These are phyloP conservation scores for Sinopyrophorus schimmeli DNA, from an alignment of 2,888 invertebrate genomes.

Conservation along the genomic window DNA sequence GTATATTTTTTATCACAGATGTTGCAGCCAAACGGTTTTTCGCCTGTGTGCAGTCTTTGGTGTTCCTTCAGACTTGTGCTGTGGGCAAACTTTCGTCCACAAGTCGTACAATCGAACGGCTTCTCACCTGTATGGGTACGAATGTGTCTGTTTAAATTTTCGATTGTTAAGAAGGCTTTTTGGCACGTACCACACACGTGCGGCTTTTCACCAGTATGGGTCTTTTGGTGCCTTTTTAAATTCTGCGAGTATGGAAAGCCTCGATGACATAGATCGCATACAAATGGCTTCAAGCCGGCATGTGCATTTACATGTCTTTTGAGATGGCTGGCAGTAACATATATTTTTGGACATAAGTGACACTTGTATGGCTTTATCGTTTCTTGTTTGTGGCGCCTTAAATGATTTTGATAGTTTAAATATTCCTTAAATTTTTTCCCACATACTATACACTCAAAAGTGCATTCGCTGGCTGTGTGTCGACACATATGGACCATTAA, in stretches of 20 bases:
- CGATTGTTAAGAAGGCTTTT: slow-evolving; percentile 44
- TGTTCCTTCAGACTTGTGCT: slow-evolving; percentile 51
- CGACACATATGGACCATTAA: slow-evolving; percentile 43
- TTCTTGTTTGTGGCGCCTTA: slow-evolving; percentile 38
- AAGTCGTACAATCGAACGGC: slow-evolving; percentile 45
- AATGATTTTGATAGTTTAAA: slow-evolving; percentile 41
- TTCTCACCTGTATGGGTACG: slow-evolving; percentile 51
- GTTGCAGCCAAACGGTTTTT: slow-evolving; percentile 46
- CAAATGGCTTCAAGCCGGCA: slow-evolving; percentile 46
- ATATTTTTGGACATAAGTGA: slow-evolving; percentile 46
- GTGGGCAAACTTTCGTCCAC: slow-evolving; percentile 48
- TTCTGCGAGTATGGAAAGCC: slow-evolving; percentile 47
- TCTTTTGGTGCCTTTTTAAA: slow-evolving; percentile 47
- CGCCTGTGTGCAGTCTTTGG: slow-evolving; percentile 46
- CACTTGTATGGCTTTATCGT: slow-evolving; percentile 43
- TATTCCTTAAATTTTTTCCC: slow-evolving; percentile 45
- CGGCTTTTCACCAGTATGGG: slow-evolving; percentile 50
- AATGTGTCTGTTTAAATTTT: slow-evolving; percentile 48
- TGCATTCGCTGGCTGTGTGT: slow-evolving; percentile 41
- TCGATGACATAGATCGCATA: slow-evolving; percentile 45
- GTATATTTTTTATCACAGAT: slow-evolving; percentile 44
- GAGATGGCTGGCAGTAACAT: slow-evolving; percentile 45
- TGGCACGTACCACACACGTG: slow-evolving; percentile 44
- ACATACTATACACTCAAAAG: slow-evolving; percentile 46
- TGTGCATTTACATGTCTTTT: slow-evolving; percentile 48